Percentiles rank a stretch among this genome's conserved stretches.
Evolutionary conservation across 92 coral and sea anemone species (phyloP).

Genomic region (Epizoanthus illoricatus): DNA sequence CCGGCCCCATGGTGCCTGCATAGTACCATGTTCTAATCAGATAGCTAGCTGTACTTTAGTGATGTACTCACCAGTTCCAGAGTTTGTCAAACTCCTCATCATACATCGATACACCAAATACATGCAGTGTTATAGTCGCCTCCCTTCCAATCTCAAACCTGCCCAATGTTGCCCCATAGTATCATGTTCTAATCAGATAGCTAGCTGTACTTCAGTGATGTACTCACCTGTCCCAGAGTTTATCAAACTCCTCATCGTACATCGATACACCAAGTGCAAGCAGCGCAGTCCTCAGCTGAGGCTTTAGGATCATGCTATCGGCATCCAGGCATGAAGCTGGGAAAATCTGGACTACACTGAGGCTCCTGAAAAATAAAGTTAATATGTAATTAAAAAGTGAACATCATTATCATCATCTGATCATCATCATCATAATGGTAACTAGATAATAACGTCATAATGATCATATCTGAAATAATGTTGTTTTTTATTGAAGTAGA

Average conservation of each 20-base stretch:
- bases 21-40: too few relatives aligned
- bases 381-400: too few relatives aligned
- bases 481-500: too few relatives aligned
- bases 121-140: slow-evolving; percentile 25
- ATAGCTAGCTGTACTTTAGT: not conserved
- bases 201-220: not conserved
- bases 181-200: not conserved
- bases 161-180: too few relatives aligned
- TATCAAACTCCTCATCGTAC: slow-evolving; percentile 89
- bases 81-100: slow-evolving; percentile 89
- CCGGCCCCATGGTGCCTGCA: too few relatives aligned
- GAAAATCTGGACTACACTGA: slow-evolving; percentile 39
- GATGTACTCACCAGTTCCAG: slow-evolving; percentile 74
- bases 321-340: slow-evolving; percentile 71
- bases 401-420: too few relatives aligned
- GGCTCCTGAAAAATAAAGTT: slow-evolving; percentile 31
- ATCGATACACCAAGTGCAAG: slow-evolving; percentile 57
- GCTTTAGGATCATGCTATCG: slow-evolving; percentile 79
- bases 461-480: too few relatives aligned
- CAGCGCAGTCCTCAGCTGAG: slow-evolving; percentile 73
- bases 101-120: slow-evolving; percentile 64
- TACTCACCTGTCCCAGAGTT: slow-evolving; percentile 88
- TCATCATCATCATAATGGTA: too few relatives aligned
- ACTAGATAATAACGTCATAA: too few relatives aligned
- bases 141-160: too few relatives aligned